Evolutionary conservation across 2,888 invertebrate genomes (phyloP).

Genomic region (Ectropis crepuscularia): DNA sequence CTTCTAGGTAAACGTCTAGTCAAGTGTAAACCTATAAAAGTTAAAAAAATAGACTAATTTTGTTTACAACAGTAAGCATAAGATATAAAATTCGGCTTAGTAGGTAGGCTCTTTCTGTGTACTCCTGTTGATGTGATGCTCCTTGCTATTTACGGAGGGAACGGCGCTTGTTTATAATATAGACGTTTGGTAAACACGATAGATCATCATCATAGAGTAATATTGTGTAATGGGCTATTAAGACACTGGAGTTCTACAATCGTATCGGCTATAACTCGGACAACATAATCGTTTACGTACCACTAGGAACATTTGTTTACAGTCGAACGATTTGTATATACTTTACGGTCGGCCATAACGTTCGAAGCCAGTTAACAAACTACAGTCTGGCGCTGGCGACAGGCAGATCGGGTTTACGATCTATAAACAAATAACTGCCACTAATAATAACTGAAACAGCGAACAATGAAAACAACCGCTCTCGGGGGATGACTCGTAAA

Average conservation of each 20-base stretch:
- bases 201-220: slow-evolving; percentile 15
- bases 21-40: too few relatives aligned
- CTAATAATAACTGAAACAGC: slow-evolving; percentile 83
- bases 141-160: slow-evolving; percentile 16
- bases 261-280: slow-evolving; percentile 16
- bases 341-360: slow-evolving; percentile 73
- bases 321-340: slow-evolving; percentile 70
- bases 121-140: neutral
- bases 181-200: slow-evolving; percentile 14
- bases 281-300: slow-evolving; percentile 48
- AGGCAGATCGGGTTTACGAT: slow-evolving; percentile 79
- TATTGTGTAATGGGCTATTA: slow-evolving; percentile 23
- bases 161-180: slow-evolving; percentile 19
- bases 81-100: too few relatives aligned
- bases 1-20: too few relatives aligned
- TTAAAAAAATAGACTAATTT: too few relatives aligned
- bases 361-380: slow-evolving; percentile 77
- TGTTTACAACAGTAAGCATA: too few relatives aligned
- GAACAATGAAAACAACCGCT: slow-evolving; percentile 79
- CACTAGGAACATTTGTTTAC: slow-evolving; percentile 72
- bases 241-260: slow-evolving; percentile 26
- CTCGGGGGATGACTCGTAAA: slow-evolving; percentile 74
- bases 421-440: slow-evolving; percentile 82
- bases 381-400: slow-evolving; percentile 70
- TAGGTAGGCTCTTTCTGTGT: too few relatives aligned